Conservation (phyloP, 2,113 vertebrate genomes). For the Trematomus loennbergii region DNA sequence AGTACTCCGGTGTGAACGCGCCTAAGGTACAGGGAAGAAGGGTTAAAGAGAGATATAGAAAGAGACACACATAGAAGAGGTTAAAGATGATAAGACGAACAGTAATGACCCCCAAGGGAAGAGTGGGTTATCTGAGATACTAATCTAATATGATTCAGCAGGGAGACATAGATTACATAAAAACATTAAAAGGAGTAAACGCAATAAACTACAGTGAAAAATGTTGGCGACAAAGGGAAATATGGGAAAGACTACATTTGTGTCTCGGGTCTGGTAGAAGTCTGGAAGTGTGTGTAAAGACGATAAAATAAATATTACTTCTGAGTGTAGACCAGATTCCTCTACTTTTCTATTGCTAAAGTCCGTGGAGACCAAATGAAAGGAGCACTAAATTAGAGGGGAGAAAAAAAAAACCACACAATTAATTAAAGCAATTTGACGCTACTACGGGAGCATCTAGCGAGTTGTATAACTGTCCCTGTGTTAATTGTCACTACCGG, state of each 20-base stretch:
- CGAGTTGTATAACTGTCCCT: constrained; percentile 45
- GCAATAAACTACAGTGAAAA: constrained; percentile 4
- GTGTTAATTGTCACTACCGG: constrained; percentile 56
- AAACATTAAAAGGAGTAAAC: constrained; percentile 37
- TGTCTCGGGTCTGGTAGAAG: neutral
- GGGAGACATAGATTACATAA: constrained; percentile 31
- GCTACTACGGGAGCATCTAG: constrained; percentile 30
- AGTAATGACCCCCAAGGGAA: constrained; percentile 24
- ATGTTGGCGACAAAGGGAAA: neutral
- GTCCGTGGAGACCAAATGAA: constrained; percentile 17
- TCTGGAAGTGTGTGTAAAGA: neutral
- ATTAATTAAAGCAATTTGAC: constrained; percentile 69
- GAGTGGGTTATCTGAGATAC: constrained; percentile 24
- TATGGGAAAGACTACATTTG: neutral
- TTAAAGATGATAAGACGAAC: constrained; percentile 47
- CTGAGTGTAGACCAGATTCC: neutral
- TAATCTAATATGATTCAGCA: constrained; percentile 38
- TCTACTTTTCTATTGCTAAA: neutral
- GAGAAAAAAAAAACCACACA: constrained; percentile 28
- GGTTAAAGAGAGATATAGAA: constrained; percentile 11
- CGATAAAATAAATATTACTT: constrained; percentile 8
- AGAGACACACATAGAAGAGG: constrained; percentile 22
- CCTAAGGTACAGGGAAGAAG: constrained; percentile 8
- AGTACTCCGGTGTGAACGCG: too few species aligned
- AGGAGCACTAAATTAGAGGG: neutral